Percentiles rank a stretch among this genome's conserved stretches.
Evolutionary conservation across 2,113 vertebrate genomes (phyloP).

Genomic region (Channa argus): DNA sequence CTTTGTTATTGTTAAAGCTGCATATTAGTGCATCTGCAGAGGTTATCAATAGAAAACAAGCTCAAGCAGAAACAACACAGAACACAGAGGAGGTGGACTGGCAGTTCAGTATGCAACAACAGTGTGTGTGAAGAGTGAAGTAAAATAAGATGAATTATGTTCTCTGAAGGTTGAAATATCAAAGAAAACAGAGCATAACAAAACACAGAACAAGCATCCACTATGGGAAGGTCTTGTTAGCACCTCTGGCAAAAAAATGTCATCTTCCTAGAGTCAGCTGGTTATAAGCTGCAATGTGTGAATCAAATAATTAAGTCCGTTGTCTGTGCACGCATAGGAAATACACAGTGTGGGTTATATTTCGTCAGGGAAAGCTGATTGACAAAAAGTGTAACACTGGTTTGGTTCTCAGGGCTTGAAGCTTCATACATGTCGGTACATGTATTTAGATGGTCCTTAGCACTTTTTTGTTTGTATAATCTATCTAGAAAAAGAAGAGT

Average conservation of each 20-base stretch:
- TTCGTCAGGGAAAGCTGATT: constrained; percentile 43
- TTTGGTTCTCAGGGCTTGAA: constrained; percentile 39
- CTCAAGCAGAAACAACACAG: not conserved
- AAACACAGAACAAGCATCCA: not conserved
- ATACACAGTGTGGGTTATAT: constrained; percentile 2
- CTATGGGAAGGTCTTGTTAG: constrained; percentile 5
- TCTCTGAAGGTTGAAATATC: constrained; percentile 9
- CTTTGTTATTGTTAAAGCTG: not conserved
- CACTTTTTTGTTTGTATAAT: constrained; percentile 27
- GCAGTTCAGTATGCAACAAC: not conserved
- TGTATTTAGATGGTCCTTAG: constrained; percentile 23
- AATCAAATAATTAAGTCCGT: constrained; percentile 12
- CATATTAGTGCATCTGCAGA: constrained; percentile 14
- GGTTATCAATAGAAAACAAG: constrained; percentile 20
- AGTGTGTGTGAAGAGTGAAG: not conserved
- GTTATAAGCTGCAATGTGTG: constrained; percentile 29
- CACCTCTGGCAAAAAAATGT: constrained; percentile 33
- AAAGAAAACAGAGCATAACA: constrained; percentile 6
- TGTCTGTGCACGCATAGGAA: constrained; percentile 22
- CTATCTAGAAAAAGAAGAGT: constrained; percentile 40
- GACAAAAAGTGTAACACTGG: constrained; percentile 32
- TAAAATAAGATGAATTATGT: constrained; percentile 2
- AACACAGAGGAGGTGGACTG: not conserved
- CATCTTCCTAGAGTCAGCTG: not conserved
- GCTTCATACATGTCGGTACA: constrained; percentile 51